Conservation (phyloP, 2,113 vertebrate genomes). For the Corydoras sp. region DNA sequence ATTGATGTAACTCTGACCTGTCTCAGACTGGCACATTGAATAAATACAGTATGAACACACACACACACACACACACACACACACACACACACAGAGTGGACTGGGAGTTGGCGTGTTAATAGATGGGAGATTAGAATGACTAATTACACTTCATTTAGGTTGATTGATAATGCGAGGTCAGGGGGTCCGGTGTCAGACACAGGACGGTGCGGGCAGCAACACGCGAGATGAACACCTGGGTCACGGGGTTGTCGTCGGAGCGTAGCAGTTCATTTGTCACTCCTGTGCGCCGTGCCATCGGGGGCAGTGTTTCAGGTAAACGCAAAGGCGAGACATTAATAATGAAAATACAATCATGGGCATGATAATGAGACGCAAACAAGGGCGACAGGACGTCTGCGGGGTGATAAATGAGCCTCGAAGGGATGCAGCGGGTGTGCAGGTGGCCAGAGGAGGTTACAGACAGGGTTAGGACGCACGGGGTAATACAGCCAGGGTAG, state of each 20-base stretch:
- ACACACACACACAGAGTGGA: not conserved
- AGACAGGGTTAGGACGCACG: not conserved
- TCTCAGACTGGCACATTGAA: too few species aligned
- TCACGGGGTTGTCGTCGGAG: not conserved
- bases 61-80: too few species aligned
- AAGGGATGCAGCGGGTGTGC: not conserved
- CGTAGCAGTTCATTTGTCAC: not conserved
- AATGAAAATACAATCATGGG: not conserved
- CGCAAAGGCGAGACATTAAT: constrained; percentile 5
- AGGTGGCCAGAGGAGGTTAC: not conserved
- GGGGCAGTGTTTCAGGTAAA: not conserved
- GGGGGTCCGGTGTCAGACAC: not conserved
- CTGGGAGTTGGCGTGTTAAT: not conserved
- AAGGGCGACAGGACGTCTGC: not conserved
- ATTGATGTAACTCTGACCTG: too few species aligned
- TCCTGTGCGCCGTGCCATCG: not conserved
- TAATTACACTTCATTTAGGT: not conserved
- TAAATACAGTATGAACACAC: too few species aligned
- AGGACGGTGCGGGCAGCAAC: not conserved
- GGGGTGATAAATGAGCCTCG: constrained; percentile 1
- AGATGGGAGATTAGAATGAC: not conserved
- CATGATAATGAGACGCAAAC: constrained; percentile 20
- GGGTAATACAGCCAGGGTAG: not conserved
- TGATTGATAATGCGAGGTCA: constrained; percentile 10
- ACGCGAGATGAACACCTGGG: not conserved